Percentiles rank a stretch among this genome's conserved stretches.
Conservation (phyloP, 2,113 vertebrate genomes). For the Mobula hypostoma region DNA sequence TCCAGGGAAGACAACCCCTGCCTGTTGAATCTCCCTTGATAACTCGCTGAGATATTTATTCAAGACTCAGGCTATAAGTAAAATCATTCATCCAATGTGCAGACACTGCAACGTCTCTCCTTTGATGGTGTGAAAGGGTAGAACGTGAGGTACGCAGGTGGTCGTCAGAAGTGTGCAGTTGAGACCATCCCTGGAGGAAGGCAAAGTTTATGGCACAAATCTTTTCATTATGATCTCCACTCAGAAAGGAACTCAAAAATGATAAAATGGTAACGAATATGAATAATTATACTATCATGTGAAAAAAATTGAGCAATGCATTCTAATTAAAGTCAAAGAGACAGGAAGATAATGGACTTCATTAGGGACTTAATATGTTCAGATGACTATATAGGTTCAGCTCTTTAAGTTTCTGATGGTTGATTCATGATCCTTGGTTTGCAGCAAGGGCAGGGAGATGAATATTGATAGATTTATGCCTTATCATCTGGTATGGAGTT, state of each 20-base stretch:
- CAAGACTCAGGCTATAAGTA: too few species aligned
- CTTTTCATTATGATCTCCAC: neutral
- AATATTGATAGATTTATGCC: too few species aligned
- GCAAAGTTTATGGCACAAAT: neutral
- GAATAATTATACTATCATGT: constrained; percentile 24
- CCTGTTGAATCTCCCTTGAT: too few species aligned
- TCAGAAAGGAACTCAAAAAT: neutral
- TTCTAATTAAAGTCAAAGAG: constrained; percentile 14
- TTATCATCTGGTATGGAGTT: too few species aligned
- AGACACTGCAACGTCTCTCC: neutral
- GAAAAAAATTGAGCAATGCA: neutral
- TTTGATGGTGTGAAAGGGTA: neutral
- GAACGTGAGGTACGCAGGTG: neutral
- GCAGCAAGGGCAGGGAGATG: too few species aligned
- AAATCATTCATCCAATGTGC: neutral
- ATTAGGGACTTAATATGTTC: constrained; percentile 32
- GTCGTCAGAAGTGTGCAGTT: neutral
- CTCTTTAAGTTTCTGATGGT: neutral
- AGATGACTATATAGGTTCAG: neutral
- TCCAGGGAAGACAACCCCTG: too few species aligned
- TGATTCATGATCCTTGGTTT: neutral
- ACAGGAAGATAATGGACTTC: constrained; percentile 26
- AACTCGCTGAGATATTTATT: too few species aligned
- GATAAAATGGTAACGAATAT: constrained; percentile 5
- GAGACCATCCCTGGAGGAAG: neutral